Evolutionary conservation across 2,888 invertebrate genomes (phyloP), one percentile per base, ranked within the genome.

Genomic region (Lycophotia porphyrea): DNA sequence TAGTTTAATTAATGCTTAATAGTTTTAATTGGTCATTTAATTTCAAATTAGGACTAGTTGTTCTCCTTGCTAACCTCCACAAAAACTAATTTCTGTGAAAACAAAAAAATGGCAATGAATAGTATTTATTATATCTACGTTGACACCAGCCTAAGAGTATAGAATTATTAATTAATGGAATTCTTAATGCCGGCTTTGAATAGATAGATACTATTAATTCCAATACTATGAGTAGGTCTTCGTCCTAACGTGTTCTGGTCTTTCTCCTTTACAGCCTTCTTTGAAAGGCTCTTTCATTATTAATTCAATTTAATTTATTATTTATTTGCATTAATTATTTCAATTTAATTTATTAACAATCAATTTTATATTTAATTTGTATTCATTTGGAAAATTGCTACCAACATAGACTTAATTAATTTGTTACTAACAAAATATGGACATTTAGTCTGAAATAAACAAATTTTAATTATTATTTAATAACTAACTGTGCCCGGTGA

Each of bases 1-100:
- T n/a, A n/a, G n/a, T n/a, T n/a, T n/a, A n/a, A n/a, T n/a, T n/a
- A n/a, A n/a, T n/a, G n/a, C n/a, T 76, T 66, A 70, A 64, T 67
- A 60, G 39, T 49, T 81, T 70, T 69, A 80, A 65, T 63, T 42
- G 69, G 68, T 31, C 21, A 68, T 81, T 70, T 67, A 47, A 67
- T 68, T 68, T 58, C 2, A 65, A 66, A 74, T 71, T 39, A 78
- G 31, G 39, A 34, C n/a, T 76, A 15, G 24, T 69, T n/a, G 13
- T 61, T 78, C 27, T 42, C 47, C n/a, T 64, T 8, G 31, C 31
- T 58, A 44, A 7, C 5, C 15, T 44, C 31, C 18, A 52, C 52
- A 39, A 36, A 63, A 74, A 74, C 49, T 8, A 27, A 61, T 61
- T 81, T 44, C 21, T 21, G 31, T 61, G 60, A 21, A 44, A n/a